A percentile compares a stretch with the other conserved stretches of the same genome.
Evolutionary conservation across 2,888 invertebrate genomes (phyloP).

Genomic region (Netelia inedita): DNA sequence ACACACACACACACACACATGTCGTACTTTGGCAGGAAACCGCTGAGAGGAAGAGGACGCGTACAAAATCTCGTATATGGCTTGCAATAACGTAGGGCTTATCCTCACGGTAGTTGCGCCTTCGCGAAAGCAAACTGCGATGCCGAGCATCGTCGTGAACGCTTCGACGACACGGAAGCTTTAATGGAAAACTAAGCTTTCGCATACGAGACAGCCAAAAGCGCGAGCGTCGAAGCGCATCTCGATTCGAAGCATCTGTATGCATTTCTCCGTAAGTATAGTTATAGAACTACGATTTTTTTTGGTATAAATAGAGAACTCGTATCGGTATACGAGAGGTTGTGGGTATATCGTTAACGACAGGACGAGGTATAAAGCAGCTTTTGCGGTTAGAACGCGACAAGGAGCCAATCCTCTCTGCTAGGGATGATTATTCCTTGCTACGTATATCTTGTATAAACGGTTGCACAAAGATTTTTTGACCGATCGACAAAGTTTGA

Average conservation of each 20-base stretch:
- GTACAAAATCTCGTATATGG: constrained; percentile 40
- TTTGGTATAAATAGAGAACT: constrained; percentile 19
- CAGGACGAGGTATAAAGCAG: constrained; percentile 47
- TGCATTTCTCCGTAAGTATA: neutral
- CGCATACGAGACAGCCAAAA: constrained; percentile 45
- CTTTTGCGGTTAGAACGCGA: constrained; percentile 34
- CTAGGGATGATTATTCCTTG: constrained; percentile 35
- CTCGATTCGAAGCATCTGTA: constrained; percentile 11
- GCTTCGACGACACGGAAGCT: constrained; percentile 63
- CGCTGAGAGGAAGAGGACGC: neutral
- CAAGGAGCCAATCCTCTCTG: constrained; percentile 27
- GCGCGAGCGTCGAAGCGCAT: constrained; percentile 36
- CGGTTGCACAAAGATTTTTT: neutral
- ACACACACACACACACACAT: neutral
- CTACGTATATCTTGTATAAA: neutral
- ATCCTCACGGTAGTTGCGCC: constrained; percentile 57
- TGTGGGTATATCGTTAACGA: constrained; percentile 13
- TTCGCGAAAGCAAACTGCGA: constrained; percentile 59
- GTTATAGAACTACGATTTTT: neutral
- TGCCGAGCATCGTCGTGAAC: constrained; percentile 37
- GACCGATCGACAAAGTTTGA: constrained; percentile 8
- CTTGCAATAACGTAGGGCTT: constrained; percentile 62
- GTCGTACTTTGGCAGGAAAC: neutral
- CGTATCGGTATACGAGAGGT: neutral
- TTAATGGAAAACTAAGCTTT: constrained; percentile 74